Percentiles rank a stretch among this genome's conserved stretches.
Evolutionary conservation across 2,113 vertebrate genomes (phyloP).

Genomic region (Chauna torquata): DNA sequence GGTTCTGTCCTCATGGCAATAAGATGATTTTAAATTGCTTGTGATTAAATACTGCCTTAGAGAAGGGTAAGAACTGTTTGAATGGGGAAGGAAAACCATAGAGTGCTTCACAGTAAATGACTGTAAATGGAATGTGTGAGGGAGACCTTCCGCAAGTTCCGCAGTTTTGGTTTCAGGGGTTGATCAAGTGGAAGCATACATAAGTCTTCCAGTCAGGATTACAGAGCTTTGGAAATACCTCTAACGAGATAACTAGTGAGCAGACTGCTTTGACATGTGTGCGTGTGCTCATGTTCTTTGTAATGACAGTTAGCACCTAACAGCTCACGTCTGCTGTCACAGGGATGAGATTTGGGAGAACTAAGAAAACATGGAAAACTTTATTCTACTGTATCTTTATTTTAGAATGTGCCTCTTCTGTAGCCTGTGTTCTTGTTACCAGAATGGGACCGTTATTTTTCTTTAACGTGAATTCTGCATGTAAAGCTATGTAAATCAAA

Average conservation of each 20-base stretch:
- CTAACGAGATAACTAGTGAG: not conserved
- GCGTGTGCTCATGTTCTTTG: accelerated
- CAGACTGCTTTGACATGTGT: not conserved
- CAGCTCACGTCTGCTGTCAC: not conserved
- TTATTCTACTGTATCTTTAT: conserved; percentile 8
- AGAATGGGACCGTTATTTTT: not conserved
- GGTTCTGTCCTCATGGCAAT: not conserved
- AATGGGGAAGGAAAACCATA: not conserved
- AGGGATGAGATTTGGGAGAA: not conserved
- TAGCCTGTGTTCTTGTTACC: conserved; percentile 1
- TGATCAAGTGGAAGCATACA: not conserved
- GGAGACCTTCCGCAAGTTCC: not conserved
- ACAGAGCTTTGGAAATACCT: not conserved
- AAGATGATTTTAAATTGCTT: conserved; percentile 14
- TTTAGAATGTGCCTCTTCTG: not conserved
- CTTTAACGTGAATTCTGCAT: not conserved
- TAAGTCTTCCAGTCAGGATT: not conserved
- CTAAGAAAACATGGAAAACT: not conserved
- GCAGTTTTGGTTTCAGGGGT: not conserved
- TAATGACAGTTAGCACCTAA: not conserved
- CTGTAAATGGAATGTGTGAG: not conserved
- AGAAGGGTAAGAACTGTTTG: not conserved
- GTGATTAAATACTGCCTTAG: conserved; percentile 15
- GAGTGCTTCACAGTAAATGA: not conserved
- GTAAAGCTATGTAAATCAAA: not conserved